Conservation (phyloP, 2,113 vertebrate species). For the Oreochromis niloticus region DNA sequence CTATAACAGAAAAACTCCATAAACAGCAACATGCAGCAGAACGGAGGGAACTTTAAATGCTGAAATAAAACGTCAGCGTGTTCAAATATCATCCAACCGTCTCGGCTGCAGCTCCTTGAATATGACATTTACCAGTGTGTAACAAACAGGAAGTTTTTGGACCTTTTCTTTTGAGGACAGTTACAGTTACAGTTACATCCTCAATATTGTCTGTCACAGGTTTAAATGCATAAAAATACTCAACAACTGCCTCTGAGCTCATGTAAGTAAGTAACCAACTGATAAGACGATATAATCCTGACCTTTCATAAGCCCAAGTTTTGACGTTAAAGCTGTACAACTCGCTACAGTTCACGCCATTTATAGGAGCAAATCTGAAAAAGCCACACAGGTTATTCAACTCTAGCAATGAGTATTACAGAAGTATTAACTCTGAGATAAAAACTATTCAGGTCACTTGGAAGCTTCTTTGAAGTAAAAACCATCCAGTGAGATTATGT, state of each 20-base stretch:
- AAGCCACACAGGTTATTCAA: neutral
- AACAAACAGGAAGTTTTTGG: rapidly evolving
- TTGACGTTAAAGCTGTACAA: neutral
- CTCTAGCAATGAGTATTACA: neutral
- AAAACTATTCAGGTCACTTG: neutral
- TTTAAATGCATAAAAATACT: neutral
- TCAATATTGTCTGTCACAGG: neutral
- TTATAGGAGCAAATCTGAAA: neutral
- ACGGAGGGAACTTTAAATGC: neutral
- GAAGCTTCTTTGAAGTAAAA: neutral
- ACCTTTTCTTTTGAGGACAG: neutral
- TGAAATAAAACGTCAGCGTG: rapidly evolving
- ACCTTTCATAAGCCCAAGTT: neutral
- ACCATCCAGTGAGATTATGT: neutral
- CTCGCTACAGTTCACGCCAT: neutral
- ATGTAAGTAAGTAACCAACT: rapidly evolving
- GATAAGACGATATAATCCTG: neutral
- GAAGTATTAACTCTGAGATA: neutral
- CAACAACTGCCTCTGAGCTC: neutral
- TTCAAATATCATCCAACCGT: neutral
- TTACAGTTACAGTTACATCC: neutral
- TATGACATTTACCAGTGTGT: neutral
- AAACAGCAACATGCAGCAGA: neutral
- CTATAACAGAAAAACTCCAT: rapidly evolving
- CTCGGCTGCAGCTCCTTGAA: neutral